Evolutionary conservation across 2,888 invertebrate genomes (phyloP).

Genomic region (Caenorhabditis panamensis): DNA sequence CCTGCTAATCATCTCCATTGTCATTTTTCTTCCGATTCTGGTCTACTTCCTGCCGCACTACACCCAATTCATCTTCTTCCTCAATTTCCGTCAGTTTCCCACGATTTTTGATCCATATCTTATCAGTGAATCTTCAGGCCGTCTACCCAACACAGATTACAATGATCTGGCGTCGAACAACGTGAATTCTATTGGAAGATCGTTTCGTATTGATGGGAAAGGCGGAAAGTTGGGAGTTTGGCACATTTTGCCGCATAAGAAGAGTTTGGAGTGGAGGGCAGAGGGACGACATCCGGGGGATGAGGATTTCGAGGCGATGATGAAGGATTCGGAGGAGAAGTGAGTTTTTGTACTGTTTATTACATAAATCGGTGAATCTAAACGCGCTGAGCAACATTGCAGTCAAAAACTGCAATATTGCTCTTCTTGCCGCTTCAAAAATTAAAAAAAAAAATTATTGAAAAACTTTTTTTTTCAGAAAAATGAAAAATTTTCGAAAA

Average conservation of each 20-base stretch:
- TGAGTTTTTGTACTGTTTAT: too few species aligned
- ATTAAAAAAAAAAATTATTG: too few species aligned
- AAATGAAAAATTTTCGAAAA: too few species aligned
- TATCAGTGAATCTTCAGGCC: conserved; percentile 56
- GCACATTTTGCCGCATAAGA: conserved; percentile 75
- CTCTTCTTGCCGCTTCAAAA: too few species aligned
- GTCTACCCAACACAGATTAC: conserved; percentile 76
- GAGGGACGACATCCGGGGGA: conserved; percentile 65
- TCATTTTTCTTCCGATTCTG: conserved; percentile 68
- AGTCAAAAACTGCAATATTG: too few species aligned
- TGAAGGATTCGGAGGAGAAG: conserved; percentile 52
- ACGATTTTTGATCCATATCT: conserved; percentile 17
- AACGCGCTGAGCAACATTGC: too few species aligned
- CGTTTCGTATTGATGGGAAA: conserved; percentile 74
- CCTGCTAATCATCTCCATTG: conserved; percentile 60
- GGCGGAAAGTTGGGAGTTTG: conserved; percentile 71
- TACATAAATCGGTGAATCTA: too few species aligned
- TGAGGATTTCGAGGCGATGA: conserved; percentile 70
- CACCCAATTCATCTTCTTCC: conserved; percentile 78
- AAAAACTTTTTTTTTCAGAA: too few species aligned
- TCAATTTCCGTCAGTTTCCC: conserved; percentile 75
- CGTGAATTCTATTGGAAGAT: conserved; percentile 73
- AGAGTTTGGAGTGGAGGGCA: conserved; percentile 65
- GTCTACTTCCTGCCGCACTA: conserved; percentile 74
- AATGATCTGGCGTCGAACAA: conserved; percentile 75